Conservation (phyloP, 2,113 vertebrate species). For the Lonchura striata region DNA sequence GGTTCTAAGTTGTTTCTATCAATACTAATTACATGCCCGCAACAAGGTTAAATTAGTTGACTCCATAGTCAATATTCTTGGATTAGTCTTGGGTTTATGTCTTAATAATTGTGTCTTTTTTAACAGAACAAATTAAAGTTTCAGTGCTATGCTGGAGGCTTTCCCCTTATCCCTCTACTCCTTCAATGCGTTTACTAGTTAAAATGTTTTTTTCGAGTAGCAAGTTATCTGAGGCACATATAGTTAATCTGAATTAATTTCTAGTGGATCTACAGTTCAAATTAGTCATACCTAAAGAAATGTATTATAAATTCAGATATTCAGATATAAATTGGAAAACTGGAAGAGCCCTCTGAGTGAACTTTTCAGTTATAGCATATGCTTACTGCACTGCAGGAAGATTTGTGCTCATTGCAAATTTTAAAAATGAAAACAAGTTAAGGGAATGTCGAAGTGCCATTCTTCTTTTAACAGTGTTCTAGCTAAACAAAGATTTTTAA, state of each 20-base stretch:
- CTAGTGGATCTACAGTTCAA: not conserved
- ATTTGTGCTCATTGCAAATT: not conserved
- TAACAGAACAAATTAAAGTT: constrained; percentile 19
- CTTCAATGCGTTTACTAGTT: not conserved
- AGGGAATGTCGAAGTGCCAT: not conserved
- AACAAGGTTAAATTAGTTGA: not conserved
- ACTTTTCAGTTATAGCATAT: not conserved
- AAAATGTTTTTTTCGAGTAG: not conserved
- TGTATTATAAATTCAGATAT: not conserved
- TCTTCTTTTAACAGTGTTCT: not conserved
- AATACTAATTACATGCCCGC: constrained; percentile 4
- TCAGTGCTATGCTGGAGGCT: not conserved
- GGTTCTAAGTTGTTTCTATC: not conserved
- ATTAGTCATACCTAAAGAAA: constrained; percentile 7
- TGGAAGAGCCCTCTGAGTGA: not conserved
- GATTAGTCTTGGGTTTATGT: not conserved
- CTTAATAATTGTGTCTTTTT: constrained; percentile 27
- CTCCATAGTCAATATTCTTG: not conserved
- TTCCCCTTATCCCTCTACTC: not conserved
- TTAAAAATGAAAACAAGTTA: not conserved
- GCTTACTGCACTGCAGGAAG: not conserved
- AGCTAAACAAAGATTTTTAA: not conserved
- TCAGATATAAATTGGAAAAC: constrained; percentile 32
- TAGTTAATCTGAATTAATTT: constrained; percentile 1
- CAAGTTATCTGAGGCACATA: not conserved